Base-by-base conservation (phyloP, 2,888 invertebrate species). In the Cosmia trapezina region DNA sequence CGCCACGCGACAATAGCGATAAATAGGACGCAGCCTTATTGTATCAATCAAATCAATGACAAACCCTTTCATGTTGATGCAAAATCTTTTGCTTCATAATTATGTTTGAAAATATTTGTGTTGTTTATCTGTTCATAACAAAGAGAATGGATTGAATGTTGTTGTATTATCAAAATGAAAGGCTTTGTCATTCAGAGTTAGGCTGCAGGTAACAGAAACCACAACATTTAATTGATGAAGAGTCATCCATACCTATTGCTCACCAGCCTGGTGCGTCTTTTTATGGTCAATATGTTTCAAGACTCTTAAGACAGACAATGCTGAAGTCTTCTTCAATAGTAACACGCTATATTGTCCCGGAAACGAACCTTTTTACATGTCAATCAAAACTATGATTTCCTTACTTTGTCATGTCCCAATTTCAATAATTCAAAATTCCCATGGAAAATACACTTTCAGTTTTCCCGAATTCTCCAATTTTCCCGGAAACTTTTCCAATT, bases 41-140 rank as follows among this genome's bases (percentile, higher is more conserved):
- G 9, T 5, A 19, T 43, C 2, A 56, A 12, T 49, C 19, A n/a
- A 19, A 60, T 33, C 33, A 4, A n/a, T 53, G 37, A 56, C 41
- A 19, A 49, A 73, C 14, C 14, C 49, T 28, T 37, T 65, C 14
- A 37, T 65, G 17, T 45, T 28, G 43, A 65, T 22, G 7, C 17
- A 54, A 43, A 12, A 45, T 61, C 2, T 28, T 63, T 54, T n/a
- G 28, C 12, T 6, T 33, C 28, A n/a, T n/a, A n/a, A n/a, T n/a
- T n/a, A 47, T 62, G 62, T 73, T 63, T 49, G 7, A 63, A 54
- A 47, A 72, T 37, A 45, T 60, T n/a, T 37, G 28, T 28, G 28
- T 28, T 28, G 3, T 28, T 28, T 28, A 37, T 28, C 17, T 41
- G 7, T 41, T 28, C n/a, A 28, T 54, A 28, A 54, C 28, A 62